Evolutionary conservation across 2,888 invertebrate genomes (phyloP).

Genomic region (Xanthostigma xanthostigma): DNA sequence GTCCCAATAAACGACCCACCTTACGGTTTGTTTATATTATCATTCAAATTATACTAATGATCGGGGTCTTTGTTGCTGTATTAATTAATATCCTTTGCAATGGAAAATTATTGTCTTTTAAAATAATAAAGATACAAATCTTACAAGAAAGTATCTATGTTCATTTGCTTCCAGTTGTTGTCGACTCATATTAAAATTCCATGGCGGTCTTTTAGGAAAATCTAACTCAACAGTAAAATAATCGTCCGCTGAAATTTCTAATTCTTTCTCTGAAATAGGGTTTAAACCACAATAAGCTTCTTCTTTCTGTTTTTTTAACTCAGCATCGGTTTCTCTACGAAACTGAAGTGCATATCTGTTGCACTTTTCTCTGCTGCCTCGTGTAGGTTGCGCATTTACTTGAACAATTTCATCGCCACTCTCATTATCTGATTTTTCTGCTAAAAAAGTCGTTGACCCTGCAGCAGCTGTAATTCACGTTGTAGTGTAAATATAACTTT

Average conservation of each 20-base stretch:
- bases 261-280: slow-evolving; percentile 38
- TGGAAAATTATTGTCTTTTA: slow-evolving; percentile 15
- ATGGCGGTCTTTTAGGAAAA: slow-evolving; percentile 74
- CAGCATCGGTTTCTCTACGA: slow-evolving; percentile 62
- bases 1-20: too few species aligned
- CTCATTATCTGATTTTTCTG: slow-evolving; percentile 18
- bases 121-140: slow-evolving; percentile 9
- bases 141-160: slow-evolving; percentile 65
- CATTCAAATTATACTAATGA: too few species aligned
- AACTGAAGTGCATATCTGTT: slow-evolving; percentile 72
- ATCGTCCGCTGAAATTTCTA: slow-evolving; percentile 51
- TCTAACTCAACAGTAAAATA: slow-evolving; percentile 54
- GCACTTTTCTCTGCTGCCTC: slow-evolving; percentile 31
- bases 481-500: too few species aligned
- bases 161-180: slow-evolving; percentile 64
- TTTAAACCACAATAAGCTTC: slow-evolving; percentile 41
- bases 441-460: too few species aligned
- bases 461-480: too few species aligned
- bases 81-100: too few species aligned
- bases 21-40: too few species aligned
- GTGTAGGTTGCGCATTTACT: slow-evolving; percentile 47
- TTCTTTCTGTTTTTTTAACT: slow-evolving; percentile 52
- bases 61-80: too few species aligned
- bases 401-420: slow-evolving; percentile 33
- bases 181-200: slow-evolving; percentile 63